Evolutionary conservation across 2,888 invertebrate genomes (phyloP).

Genomic region (Hyalella azteca): DNA sequence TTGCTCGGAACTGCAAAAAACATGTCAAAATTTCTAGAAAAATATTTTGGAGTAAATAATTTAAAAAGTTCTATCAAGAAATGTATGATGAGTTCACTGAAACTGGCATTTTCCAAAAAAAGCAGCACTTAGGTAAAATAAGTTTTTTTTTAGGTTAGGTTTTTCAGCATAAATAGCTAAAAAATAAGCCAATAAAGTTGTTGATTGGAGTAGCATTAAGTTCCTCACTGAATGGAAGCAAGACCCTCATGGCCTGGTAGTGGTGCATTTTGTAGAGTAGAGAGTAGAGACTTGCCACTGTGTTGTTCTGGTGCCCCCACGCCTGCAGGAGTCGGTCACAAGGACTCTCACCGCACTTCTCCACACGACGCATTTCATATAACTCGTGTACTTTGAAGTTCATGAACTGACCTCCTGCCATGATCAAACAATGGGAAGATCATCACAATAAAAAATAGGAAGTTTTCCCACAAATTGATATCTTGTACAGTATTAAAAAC

Average conservation of each 20-base stretch:
- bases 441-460: not conserved
- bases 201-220: not conserved
- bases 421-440: not conserved
- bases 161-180: too few relatives aligned
- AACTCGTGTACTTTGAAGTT: conserved; percentile 43
- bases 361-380: conserved; percentile 50
- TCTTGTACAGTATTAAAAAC: not conserved
- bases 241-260: conserved; percentile 50
- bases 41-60: too few relatives aligned
- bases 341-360: conserved; percentile 50
- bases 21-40: not conserved
- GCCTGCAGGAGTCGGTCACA: conserved; percentile 51
- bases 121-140: too few relatives aligned
- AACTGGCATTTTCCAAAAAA: too few relatives aligned
- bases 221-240: conserved; percentile 43
- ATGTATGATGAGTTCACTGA: too few relatives aligned
- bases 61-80: too few relatives aligned
- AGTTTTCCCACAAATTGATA: not conserved
- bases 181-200: too few relatives aligned
- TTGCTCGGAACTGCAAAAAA: conserved; percentile 27
- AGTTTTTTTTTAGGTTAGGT: too few relatives aligned
- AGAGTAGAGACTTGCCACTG: conserved; percentile 43
- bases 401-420: conserved; percentile 54
- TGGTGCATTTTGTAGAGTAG: conserved; percentile 49
- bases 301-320: conserved; percentile 56